These are phyloP conservation scores for Trematomus bernacchii DNA, from an alignment of 2,797 vertebrate genomes.

Conservation along the genomic window DNA sequence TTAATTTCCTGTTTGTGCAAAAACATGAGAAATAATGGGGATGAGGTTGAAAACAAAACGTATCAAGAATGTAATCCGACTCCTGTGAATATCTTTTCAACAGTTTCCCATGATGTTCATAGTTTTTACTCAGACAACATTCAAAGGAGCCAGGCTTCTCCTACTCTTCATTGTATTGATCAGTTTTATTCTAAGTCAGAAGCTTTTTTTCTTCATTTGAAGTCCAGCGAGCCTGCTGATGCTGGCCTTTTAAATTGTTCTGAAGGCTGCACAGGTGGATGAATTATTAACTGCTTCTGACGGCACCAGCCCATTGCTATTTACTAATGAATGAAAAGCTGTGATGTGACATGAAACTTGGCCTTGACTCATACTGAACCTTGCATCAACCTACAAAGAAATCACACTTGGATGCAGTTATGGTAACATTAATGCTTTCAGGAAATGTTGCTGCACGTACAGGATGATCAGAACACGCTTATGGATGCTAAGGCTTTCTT, in stretches of 20 bases:
- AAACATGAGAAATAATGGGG: neutral
- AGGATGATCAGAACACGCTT: neutral
- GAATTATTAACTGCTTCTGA: slow-evolving; percentile 73
- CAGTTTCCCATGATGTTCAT: neutral
- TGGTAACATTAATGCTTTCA: slow-evolving; percentile 10
- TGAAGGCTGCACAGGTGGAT: slow-evolving; percentile 50
- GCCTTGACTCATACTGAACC: slow-evolving; percentile 35
- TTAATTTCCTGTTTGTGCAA: slow-evolving; percentile 17
- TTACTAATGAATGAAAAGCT: slow-evolving; percentile 70
- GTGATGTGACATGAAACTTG: slow-evolving; percentile 49
- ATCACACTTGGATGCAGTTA: neutral
- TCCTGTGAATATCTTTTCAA: neutral
- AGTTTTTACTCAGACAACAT: slow-evolving; percentile 6
- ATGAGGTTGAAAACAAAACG: slow-evolving; percentile 13
- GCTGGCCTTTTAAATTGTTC: slow-evolving; percentile 49
- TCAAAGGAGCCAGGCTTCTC: slow-evolving; percentile 24
- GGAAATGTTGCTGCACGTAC: neutral
- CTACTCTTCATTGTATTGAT: slow-evolving; percentile 50
- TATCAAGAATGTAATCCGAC: slow-evolving; percentile 3
- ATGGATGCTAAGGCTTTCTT: neutral
- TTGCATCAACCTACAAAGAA: slow-evolving; percentile 26
- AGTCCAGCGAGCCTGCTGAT: slow-evolving; percentile 45
- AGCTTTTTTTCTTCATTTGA: slow-evolving; percentile 40
- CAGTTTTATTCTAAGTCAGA: slow-evolving; percentile 56
- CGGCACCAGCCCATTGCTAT: slow-evolving; percentile 48